Base-by-base conservation (phyloP, 2,888 invertebrate genomes). In the Tenthredo livida region DNA sequence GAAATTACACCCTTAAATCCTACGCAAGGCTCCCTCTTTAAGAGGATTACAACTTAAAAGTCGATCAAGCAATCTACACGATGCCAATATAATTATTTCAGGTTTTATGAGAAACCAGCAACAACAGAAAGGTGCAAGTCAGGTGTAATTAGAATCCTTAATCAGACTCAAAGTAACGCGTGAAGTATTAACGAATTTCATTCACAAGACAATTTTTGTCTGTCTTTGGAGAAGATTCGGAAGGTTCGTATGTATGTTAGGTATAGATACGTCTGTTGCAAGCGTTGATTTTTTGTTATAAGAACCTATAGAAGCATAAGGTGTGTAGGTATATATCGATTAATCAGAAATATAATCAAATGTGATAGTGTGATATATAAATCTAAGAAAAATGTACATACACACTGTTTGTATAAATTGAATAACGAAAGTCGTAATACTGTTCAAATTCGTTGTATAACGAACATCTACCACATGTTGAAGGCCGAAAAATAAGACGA, bases 361-460 rank as follows among this genome's bases (percentile, higher is more conserved):
- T 37, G 0, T 37, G 7, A 37, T 37, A 37, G 7, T 33, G 33
- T 33, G 33, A 12, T 12, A 43, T 10, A 43, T 43, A 43, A 43
- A 43, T 43, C 0, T 43, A 0, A 50, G 54, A 54, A 54, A 54
- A 54, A 54, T 54, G 0, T 7, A 54, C 54, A n/a, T n/a, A n/a
- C n/a, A 6, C 0, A 37, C 17, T 50, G 7, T 17, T 6, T 54
- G n/a, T n/a, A 50, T 33, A 37, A 0, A 54, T 54, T n/a, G 54
- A 54, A 54, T 54, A 54, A 54, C 54, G 54, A 54, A 54, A 54
- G 54, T 54, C 54, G 54, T 54, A 54, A 54, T n/a, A 54, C 54
- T 6, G n/a, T 54, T n/a, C 7, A 54, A 54, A 54, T 54, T 54
- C 54, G 9, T 54, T 10, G 2, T 54, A 54, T 54, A 54, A 54